These are phyloP conservation scores for Poecilia velifera DNA, from an alignment of 2,797 vertebrate genomes.

Conservation along the genomic window DNA sequence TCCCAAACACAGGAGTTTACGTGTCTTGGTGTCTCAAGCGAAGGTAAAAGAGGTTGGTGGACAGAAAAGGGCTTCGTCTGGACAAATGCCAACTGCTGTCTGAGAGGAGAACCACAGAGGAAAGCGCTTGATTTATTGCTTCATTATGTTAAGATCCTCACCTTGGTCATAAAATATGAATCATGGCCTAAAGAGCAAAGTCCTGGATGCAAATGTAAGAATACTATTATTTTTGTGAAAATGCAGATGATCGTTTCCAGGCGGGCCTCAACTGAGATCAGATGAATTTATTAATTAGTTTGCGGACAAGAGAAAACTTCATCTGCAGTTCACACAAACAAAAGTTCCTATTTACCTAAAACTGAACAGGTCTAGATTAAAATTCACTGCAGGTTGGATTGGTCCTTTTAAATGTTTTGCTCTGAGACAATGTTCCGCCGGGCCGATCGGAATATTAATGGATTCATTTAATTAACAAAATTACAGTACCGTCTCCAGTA, in stretches of 20 bases:
- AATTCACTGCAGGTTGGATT: slow-evolving; percentile 6
- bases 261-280: background rate
- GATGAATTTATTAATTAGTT: no score
- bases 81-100: background rate
- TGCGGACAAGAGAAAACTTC: background rate
- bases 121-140: background rate
- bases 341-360: background rate
- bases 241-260: background rate
- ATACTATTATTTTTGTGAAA: background rate
- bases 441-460: background rate
- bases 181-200: background rate
- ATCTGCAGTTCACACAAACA: background rate
- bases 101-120: background rate
- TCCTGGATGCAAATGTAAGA: background rate
- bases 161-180: background rate
- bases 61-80: background rate
- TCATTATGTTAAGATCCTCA: background rate
- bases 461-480: slow-evolving; percentile 9
- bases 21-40: background rate
- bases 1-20: background rate
- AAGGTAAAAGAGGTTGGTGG: background rate
- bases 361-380: background rate
- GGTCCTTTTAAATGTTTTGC: background rate
- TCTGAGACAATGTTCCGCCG: background rate
- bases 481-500: background rate